Base-by-base conservation (phyloP, 1,140 invertebrate genomes). In the Battus philenor region DNA sequence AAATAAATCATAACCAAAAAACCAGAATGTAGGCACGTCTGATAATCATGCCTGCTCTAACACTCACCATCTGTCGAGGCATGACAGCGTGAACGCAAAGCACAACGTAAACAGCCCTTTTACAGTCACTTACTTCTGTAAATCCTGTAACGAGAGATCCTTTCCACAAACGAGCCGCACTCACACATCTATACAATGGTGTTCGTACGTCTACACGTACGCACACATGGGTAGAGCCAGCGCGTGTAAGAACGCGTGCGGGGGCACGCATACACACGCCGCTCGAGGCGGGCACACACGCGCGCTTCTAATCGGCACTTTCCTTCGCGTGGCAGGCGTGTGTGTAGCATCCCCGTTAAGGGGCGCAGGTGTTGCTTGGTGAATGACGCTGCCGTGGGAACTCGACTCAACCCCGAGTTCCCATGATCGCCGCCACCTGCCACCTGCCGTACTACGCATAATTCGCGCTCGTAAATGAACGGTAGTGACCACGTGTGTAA, bases 391-490 rank as follows among this genome's bases (percentile, higher is more conserved):
- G 65, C 59, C 80, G 80, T 84, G 80, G 77, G 77, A 84, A 81
- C 77, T 39, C 64, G 56, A 34, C 66, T 53, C 72, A 71, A 74
- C 77, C 76, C 80, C 62, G 68, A 54, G 78, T 84, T 81, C 80
- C 80, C 78, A 81, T 59, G 68, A 39, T 54, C 57, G 46, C 54
- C 54, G 47, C 64, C 77, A 79, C 73, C 74, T 72, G 74, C 74
- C 80, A 80, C 76, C 78, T 80, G 77, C 76, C 76, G 63, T 78
- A 81, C 71, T 81, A 82, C 80, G 80, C 80, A 82, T 84, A 82
- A 84, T 84, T 84, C 80, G 77, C 80, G 70, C 72, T 72, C 74
- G 77, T 84, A 84, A 84, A 79, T 79, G 76, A 84, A 84, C 80
- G 80, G 80, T 84, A 82, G 76, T 84, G 76, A 79, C 80, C 80